Evolutionary conservation across 2,113 vertebrate genomes (phyloP).

Genomic region (Ursus arctos): DNA sequence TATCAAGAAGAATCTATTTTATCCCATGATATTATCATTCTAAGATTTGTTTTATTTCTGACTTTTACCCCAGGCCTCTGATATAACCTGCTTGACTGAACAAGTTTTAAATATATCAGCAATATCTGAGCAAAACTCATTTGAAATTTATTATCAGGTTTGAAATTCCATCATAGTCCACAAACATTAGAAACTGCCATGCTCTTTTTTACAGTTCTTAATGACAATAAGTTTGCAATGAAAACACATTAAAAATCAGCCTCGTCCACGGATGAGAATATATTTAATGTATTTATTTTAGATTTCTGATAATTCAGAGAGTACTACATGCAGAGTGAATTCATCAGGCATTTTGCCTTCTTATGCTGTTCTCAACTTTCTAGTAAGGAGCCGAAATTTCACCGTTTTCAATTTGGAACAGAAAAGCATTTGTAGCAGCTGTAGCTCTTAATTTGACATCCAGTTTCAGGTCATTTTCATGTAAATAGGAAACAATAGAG

Average conservation of each 20-base stretch:
- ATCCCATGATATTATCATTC: background rate
- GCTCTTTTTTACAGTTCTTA: constrained; percentile 59
- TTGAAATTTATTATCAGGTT: constrained; percentile 67
- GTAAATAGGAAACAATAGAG: constrained; percentile 73
- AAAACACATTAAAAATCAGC: constrained; percentile 80
- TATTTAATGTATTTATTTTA: constrained; percentile 82
- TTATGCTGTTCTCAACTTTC: constrained; percentile 78
- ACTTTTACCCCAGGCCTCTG: constrained; percentile 45
- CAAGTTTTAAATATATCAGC: constrained; percentile 65
- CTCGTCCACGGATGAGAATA: constrained; percentile 71
- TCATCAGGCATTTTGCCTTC: constrained; percentile 80
- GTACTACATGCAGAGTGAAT: constrained; percentile 81
- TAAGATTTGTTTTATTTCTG: constrained; percentile 44
- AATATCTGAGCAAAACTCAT: constrained; percentile 52
- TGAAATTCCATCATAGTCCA: constrained; percentile 54
- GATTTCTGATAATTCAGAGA: constrained; percentile 81
- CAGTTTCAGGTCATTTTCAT: constrained; percentile 79
- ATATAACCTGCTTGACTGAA: constrained; percentile 63
- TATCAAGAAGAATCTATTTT: background rate
- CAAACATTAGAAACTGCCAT: background rate
- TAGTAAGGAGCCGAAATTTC: constrained; percentile 76
- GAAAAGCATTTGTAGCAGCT: constrained; percentile 60
- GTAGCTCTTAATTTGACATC: constrained; percentile 78
- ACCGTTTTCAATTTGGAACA: constrained; percentile 55
- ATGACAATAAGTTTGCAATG: constrained; percentile 66